Evolutionary conservation across 2,888 invertebrate genomes (phyloP).

Genomic region (Enchytraeus crypticus): DNA sequence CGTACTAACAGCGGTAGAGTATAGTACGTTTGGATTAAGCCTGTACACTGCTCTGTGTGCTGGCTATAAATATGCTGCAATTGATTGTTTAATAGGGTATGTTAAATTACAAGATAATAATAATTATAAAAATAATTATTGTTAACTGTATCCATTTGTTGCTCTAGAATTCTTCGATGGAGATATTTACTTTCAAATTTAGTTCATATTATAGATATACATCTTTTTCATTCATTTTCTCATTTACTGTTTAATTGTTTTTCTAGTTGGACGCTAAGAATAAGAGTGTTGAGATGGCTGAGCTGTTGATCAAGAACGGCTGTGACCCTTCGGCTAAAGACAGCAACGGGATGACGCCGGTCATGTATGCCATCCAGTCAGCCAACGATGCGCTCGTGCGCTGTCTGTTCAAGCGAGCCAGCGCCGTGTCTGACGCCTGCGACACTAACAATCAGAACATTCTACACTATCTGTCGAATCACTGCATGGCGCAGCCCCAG

Average conservation of each 20-base stretch:
- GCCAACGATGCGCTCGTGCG: slow-evolving; percentile 41
- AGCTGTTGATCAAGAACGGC: slow-evolving; percentile 41
- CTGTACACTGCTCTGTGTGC: too few relatives aligned
- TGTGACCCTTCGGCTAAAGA: slow-evolving; percentile 43
- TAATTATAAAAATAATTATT: not conserved
- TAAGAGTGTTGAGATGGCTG: slow-evolving; percentile 38
- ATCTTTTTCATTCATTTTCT: too few relatives aligned
- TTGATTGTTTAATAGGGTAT: too few relatives aligned
- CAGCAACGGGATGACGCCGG: slow-evolving; percentile 43
- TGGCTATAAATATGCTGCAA: too few relatives aligned
- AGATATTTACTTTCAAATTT: too few relatives aligned
- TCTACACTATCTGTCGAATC: slow-evolving; percentile 46
- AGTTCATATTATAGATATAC: too few relatives aligned
- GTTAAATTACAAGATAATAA: too few relatives aligned
- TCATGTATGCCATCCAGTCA: slow-evolving; percentile 43
- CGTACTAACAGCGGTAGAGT: too few relatives aligned
- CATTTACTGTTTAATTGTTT: too few relatives aligned
- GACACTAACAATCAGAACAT: slow-evolving; percentile 43
- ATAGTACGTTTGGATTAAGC: too few relatives aligned
- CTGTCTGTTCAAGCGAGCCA: slow-evolving; percentile 43
- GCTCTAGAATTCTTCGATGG: too few relatives aligned
- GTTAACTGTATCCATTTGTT: not conserved
- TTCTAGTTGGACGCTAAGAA: not conserved
- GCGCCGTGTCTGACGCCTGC: slow-evolving; percentile 40
- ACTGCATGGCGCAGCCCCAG: slow-evolving; percentile 37